Evolutionary conservation across 2,888 invertebrate species (phyloP), one percentile per base, ranked within the genome.

Genomic region (Anthoptus insignis): DNA sequence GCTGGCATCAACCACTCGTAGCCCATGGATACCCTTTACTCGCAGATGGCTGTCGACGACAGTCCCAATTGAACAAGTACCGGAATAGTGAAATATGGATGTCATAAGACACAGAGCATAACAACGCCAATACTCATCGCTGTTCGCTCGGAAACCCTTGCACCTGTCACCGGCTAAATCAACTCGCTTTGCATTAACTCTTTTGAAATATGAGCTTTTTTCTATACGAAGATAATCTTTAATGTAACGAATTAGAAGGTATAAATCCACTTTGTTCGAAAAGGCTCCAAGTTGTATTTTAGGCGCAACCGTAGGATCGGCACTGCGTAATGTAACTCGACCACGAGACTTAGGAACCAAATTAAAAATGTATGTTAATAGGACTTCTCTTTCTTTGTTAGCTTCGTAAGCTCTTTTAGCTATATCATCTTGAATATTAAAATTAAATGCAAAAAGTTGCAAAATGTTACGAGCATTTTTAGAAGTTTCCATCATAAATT

Each of bases 71-170:
- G 53, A 37, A 21, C 59, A 59, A 11, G 65, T 32, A 9, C 64
- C 60, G n/a, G 9, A 14, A 8, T 29, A 54, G 47, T 66, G 66
- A 29, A 37, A 61, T 8, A 42, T 22, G 0, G 61, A 22, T 9
- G 13, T 0, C 13, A 37, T 32, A 2, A 42, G 27, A 21, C 52
- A 37, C 19, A 61, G 16, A 16, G 79, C 52, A 11, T 67, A 76
- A 67, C 94, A 94, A 56, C 78, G 84, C 88, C 92, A 89, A 73
- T 92, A 93, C 16, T 83, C 86, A 52, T 79, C 79, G 1, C 81
- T 81, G 21, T 77, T 79, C 2, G 76, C 76, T 1, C 11, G 1
- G 3, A 45, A 21, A 3, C 16, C 42, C 7, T 22, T n/a, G 24
- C 65, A 65, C 16, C 7, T 53, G 7, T 58, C 34, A 5, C 27